Evolutionary conservation across 2,113 vertebrate genomes (phyloP).

Genomic region (Microcebus murinus): DNA sequence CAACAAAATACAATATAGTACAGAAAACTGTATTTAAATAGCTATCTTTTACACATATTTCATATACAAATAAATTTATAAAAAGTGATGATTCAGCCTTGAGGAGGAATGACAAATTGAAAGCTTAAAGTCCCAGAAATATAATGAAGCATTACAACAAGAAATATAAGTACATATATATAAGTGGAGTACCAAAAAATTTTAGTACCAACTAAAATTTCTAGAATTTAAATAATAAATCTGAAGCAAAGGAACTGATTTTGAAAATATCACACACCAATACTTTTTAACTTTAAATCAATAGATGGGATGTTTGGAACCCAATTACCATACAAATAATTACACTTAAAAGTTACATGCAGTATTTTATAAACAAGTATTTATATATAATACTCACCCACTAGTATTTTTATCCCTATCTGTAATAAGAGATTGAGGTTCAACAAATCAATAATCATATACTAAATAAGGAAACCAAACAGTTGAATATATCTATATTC

Average conservation of each 20-base stretch:
- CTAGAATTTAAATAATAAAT: background rate
- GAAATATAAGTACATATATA: background rate
- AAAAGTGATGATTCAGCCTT: background rate
- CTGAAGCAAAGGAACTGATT: background rate
- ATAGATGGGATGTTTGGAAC: background rate
- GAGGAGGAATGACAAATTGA: background rate
- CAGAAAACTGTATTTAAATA: background rate
- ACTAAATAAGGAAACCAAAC: conserved; percentile 6
- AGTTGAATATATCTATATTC: background rate
- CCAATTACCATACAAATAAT: conserved; percentile 1
- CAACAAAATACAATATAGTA: background rate
- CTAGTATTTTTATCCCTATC: background rate
- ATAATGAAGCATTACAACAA: background rate
- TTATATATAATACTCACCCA: background rate
- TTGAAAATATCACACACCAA: conserved; percentile 1
- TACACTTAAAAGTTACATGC: background rate
- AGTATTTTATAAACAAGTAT: background rate
- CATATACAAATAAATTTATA: background rate
- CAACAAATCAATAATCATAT: conserved; percentile 1
- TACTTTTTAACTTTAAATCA: conserved; percentile 2
- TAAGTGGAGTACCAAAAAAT: background rate
- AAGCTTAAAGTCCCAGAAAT: conserved; percentile 12
- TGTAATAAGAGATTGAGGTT: conserved; percentile 3
- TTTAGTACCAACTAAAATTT: background rate
- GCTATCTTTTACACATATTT: background rate